These are phyloP conservation scores for Saccostrea echinata DNA, from an alignment of 1,140 invertebrate genomes.

Conservation along the genomic window DNA sequence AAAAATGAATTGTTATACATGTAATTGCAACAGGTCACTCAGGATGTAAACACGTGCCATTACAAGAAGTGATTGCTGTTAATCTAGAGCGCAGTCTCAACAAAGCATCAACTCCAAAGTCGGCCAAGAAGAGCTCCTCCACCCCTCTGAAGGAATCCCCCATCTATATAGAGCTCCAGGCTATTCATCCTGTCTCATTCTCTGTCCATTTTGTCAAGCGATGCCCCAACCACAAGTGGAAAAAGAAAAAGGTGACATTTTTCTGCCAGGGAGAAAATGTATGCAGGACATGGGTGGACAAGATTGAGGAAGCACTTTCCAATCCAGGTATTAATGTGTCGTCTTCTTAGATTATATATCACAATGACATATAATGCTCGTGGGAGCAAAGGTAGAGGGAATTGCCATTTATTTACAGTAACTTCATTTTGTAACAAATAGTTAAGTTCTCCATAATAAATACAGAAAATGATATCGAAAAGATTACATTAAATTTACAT, in stretches of 20 bases:
- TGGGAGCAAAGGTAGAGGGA: no score
- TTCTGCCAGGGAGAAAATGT: slow-evolving; percentile 63
- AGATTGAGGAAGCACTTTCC: slow-evolving; percentile 62
- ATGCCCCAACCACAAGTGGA: slow-evolving; percentile 68
- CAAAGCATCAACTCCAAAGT: slow-evolving; percentile 34
- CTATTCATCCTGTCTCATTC: slow-evolving; percentile 61
- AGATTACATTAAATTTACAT: no score
- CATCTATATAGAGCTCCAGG: slow-evolving; percentile 65
- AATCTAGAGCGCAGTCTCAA: slow-evolving; percentile 46
- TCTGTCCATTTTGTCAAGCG: slow-evolving; percentile 63
- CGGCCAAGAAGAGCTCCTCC: not conserved
- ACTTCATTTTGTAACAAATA: no score
- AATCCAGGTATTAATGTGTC: slow-evolving; percentile 59
- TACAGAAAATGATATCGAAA: no score
- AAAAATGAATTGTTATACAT: no score
- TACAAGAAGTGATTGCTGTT: slow-evolving; percentile 65
- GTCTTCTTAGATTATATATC: not conserved
- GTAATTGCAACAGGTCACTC: slow-evolving; percentile 40
- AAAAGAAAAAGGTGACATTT: slow-evolving; percentile 66
- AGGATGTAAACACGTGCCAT: slow-evolving; percentile 45
- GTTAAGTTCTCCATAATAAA: no score
- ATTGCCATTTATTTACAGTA: not conserved
- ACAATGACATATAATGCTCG: not conserved
- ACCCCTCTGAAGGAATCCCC: slow-evolving; percentile 52
- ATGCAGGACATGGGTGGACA: slow-evolving; percentile 71